These are phyloP conservation scores for Morpho achilles DNA, from an alignment of 2,888 invertebrate genomes.

Conservation along the genomic window DNA sequence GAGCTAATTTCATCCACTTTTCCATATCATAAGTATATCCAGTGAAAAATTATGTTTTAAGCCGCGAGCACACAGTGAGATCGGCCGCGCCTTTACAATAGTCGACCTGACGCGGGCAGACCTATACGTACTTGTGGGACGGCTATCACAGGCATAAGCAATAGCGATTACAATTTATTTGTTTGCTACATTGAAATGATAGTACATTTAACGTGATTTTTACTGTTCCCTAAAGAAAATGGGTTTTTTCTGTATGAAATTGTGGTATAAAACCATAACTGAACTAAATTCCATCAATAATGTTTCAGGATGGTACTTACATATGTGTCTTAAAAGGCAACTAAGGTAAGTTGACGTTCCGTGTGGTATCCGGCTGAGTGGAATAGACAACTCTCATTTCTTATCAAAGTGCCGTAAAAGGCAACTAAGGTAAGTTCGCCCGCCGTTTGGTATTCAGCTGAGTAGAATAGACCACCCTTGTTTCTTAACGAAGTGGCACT, in stretches of 20 bases:
- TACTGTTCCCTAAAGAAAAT: background rate
- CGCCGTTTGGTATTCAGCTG: too few relatives aligned
- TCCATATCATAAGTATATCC: conserved; percentile 4
- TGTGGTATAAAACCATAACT: background rate
- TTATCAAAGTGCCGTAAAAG: too few relatives aligned
- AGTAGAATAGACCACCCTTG: too few relatives aligned
- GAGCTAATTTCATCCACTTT: conserved; percentile 2
- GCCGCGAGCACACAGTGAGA: conserved; percentile 37
- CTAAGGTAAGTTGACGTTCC: too few relatives aligned
- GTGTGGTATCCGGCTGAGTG: too few relatives aligned
- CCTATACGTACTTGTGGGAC: conserved; percentile 36
- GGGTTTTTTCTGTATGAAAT: background rate
- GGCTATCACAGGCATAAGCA: conserved; percentile 19
- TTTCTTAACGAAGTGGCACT: too few relatives aligned
- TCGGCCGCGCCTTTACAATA: conserved; percentile 58
- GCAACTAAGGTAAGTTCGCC: too few relatives aligned
- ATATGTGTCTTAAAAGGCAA: background rate
- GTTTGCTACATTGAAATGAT: background rate
- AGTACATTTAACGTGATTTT: too few relatives aligned
- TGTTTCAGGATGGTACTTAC: background rate
- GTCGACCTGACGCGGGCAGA: conserved; percentile 58
- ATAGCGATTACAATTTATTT: conserved; percentile 19
- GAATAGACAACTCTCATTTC: too few relatives aligned
- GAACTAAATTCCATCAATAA: background rate
- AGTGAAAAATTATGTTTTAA: conserved; percentile 34